Evolutionary conservation across 2,888 invertebrate genomes (phyloP).

Genomic region (Drosophila borealis): DNA sequence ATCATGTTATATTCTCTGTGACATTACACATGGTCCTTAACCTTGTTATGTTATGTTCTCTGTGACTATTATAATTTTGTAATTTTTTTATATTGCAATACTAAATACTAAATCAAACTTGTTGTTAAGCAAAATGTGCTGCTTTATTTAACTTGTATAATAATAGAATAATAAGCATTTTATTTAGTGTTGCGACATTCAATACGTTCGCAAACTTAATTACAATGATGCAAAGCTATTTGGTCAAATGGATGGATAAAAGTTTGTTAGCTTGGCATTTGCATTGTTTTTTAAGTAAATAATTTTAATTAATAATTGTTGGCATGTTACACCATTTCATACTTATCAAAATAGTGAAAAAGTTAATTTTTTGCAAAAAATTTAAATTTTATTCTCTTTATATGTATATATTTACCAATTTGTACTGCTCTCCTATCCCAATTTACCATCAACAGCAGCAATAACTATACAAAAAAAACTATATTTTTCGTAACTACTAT

Average conservation of each 20-base stretch:
- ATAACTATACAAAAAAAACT: constrained; percentile 7
- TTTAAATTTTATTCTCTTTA: constrained; percentile 1
- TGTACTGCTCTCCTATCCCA: constrained; percentile 4
- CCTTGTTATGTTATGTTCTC: neutral
- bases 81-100: neutral
- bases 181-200: neutral
- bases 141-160: no score
- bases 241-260: neutral
- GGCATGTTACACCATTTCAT: constrained; percentile 14
- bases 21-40: neutral
- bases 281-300: neutral
- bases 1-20: neutral
- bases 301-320: constrained; percentile 1
- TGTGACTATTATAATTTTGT: constrained; percentile 1
- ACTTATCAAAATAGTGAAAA: neutral
- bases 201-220: neutral
- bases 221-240: neutral
- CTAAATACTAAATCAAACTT: neutral
- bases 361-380: no score
- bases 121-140: neutral
- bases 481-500: constrained; percentile 3
- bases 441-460: neutral
- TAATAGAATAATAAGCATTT: neutral
- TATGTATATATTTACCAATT: constrained; percentile 11
- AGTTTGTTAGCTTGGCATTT: neutral